A percentile compares a stretch with the other conserved stretches of the same genome.
phyloP scores from a whole-genome alignment of 2,888 invertebrate genomes.

The Itoplectis maculator region DNA sequence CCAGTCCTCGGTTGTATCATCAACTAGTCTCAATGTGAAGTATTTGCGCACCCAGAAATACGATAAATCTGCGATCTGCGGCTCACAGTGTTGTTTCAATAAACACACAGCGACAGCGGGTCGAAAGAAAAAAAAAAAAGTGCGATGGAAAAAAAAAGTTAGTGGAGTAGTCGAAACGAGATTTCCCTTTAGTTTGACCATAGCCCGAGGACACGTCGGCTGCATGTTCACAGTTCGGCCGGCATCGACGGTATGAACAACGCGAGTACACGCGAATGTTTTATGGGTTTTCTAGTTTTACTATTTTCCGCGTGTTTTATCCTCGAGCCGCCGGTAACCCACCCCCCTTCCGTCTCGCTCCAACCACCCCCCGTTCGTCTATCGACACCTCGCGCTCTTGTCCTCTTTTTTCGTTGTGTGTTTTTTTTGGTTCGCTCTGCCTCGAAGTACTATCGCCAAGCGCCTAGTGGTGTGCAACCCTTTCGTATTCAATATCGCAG shows the following conservation, averaged over 20 bases:
- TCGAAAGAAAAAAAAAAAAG: constrained; percentile 13
- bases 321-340: neutral
- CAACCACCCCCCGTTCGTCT: neutral
- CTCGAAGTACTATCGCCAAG: constrained; percentile 19
- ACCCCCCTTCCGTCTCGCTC: constrained; percentile 8
- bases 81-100: neutral
- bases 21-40: too few relatives aligned
- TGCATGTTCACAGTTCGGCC: neutral
- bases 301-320: neutral
- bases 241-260: constrained; percentile 15
- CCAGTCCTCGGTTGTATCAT: neutral
- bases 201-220: neutral
- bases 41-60: neutral
- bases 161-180: constrained; percentile 30
- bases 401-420: constrained; percentile 13
- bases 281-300: constrained; percentile 22
- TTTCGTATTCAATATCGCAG: constrained; percentile 53
- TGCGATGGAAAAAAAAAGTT: constrained; percentile 20
- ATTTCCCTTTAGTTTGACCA: constrained; percentile 22
- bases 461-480: constrained; percentile 20
- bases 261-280: constrained; percentile 42
- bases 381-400: neutral
- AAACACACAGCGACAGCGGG: neutral
- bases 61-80: neutral
- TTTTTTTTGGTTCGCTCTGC: constrained; percentile 32